Percentiles rank a stretch among this genome's conserved stretches.
These are phyloP conservation scores for Branchinecta sandiegonensis DNA, from an alignment of 2,888 invertebrate species.

Conservation along the genomic window DNA sequence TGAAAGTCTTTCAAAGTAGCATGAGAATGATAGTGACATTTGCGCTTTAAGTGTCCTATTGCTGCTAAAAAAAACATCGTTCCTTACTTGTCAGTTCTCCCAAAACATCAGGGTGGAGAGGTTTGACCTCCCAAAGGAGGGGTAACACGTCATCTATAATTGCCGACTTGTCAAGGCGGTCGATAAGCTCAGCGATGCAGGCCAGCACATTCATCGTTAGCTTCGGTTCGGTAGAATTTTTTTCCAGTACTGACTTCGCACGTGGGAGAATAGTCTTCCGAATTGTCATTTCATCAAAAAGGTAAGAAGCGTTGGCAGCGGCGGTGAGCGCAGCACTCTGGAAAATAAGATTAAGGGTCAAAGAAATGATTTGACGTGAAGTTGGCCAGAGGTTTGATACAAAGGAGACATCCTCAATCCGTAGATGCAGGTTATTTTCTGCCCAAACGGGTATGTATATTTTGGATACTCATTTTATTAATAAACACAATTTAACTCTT, in stretches of 20 bases:
- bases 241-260: constrained; percentile 63
- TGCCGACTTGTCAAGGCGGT: constrained; percentile 67
- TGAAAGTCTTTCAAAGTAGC: too few relatives aligned
- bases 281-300: constrained; percentile 65
- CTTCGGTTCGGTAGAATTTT: constrained; percentile 61
- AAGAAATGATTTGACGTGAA: too few relatives aligned
- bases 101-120: constrained; percentile 75
- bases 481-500: too few relatives aligned
- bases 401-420: too few relatives aligned
- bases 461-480: too few relatives aligned
- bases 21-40: too few relatives aligned
- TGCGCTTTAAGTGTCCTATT: too few relatives aligned
- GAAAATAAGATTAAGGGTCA: neutral
- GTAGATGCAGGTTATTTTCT: too few relatives aligned
- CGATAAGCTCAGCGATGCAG: constrained; percentile 63
- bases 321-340: constrained; percentile 80
- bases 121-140: constrained; percentile 64
- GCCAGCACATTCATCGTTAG: constrained; percentile 61
- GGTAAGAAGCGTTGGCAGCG: constrained; percentile 66
- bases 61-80: neutral
- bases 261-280: constrained; percentile 65
- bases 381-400: too few relatives aligned
- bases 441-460: too few relatives aligned
- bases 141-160: constrained; percentile 83
- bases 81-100: constrained; percentile 85